Conservation (phyloP, 2,113 vertebrate species). For the Nycticebus coucang region DNA sequence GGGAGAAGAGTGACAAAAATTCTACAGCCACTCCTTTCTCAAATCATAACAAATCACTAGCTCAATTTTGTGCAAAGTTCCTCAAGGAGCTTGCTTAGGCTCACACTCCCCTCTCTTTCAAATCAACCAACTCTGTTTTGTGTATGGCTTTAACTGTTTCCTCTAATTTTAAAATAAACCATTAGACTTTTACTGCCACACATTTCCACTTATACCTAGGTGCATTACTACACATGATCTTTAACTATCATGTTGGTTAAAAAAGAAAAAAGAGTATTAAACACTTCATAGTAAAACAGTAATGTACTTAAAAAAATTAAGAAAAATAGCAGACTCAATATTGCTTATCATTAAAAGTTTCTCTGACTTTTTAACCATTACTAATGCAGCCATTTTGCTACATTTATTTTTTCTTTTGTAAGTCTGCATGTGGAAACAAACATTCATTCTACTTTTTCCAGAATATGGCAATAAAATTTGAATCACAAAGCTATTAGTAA, state of each 20-base stretch:
- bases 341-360: conserved; percentile 22
- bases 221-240: conserved; percentile 26
- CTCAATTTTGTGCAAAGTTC: not conserved
- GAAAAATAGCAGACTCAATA: conserved; percentile 44
- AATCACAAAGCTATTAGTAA: conserved; percentile 57
- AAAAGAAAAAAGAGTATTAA: conserved; percentile 30
- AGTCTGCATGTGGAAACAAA: conserved; percentile 4
- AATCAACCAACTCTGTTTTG: conserved; percentile 19
- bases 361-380: conserved; percentile 55
- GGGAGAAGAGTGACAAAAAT: not conserved
- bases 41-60: not conserved
- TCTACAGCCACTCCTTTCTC: not conserved
- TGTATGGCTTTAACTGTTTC: conserved; percentile 24
- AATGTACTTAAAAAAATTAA: conserved; percentile 2
- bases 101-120: not conserved
- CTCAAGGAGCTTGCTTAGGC: not conserved
- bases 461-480: conserved; percentile 40
- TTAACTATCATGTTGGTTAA: conserved; percentile 4
- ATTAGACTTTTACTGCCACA: not conserved
- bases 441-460: not conserved
- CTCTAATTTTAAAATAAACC: conserved; percentile 54
- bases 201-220: conserved; percentile 8
- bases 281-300: not conserved
- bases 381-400: conserved; percentile 24
- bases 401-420: conserved; percentile 49